Percentiles rank a stretch among this genome's conserved stretches.
These are phyloP conservation scores for Sylvicapra grimmia DNA, from an alignment of 2,113 vertebrate genomes.

Conservation along the genomic window DNA sequence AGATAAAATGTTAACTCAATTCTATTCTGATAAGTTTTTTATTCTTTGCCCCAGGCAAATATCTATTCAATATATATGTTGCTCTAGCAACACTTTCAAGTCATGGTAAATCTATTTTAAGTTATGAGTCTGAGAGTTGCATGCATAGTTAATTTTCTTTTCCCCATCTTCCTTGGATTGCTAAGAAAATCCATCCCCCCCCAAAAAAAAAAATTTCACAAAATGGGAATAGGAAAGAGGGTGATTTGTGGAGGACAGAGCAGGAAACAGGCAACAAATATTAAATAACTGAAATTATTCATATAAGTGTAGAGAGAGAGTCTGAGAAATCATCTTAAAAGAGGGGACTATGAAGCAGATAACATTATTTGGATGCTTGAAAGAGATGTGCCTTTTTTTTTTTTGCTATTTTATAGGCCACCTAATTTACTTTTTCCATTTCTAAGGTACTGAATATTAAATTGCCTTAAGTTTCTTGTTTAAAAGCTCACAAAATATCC, in stretches of 20 bases:
- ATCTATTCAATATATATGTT: neutral
- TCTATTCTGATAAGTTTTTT: neutral
- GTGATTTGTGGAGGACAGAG: neutral
- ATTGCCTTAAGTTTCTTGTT: conserved; percentile 1
- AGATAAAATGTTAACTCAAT: neutral
- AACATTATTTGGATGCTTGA: neutral
- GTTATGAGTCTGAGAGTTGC: neutral
- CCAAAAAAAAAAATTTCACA: neutral
- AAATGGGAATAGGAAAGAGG: neutral
- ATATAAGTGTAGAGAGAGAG: neutral
- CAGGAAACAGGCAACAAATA: neutral
- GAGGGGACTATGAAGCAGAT: neutral
- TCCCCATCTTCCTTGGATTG: neutral
- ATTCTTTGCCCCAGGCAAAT: neutral
- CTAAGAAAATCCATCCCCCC: neutral
- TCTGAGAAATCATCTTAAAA: neutral
- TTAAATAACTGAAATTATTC: neutral
- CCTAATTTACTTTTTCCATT: neutral
- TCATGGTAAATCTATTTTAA: neutral
- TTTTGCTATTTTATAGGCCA: neutral
- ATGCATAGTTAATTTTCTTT: conserved; percentile 11
- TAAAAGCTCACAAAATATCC: neutral
- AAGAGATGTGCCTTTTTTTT: neutral
- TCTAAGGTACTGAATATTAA: neutral
- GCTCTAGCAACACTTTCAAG: neutral